Base-by-base conservation (phyloP, 2,888 invertebrate genomes). In the Pelosia muscerda region DNA sequence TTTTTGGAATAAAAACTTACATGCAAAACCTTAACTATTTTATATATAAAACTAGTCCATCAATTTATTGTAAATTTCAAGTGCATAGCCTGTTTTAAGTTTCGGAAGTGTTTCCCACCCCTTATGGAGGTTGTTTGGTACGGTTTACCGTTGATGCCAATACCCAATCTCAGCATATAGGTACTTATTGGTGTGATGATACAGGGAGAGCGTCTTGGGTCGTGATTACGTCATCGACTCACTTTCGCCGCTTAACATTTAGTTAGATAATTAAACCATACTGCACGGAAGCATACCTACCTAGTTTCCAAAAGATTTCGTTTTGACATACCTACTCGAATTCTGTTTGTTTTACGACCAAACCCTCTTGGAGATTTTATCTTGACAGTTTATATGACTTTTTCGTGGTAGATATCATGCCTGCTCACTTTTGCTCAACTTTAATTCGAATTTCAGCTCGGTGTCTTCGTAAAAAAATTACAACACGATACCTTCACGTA, bases 201-300 rank as follows among this genome's bases (percentile, higher is more conserved):
- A 42, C 42, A 42, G 42, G 2, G 49, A 49, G n/a, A 8, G n/a
- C 49, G 19, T 42, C 19, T 42, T 42, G 42, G 42, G 42, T 19
- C 42, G 19, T 42, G 19, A 60, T 77, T 71, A 69, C 65, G 64
- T 75, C 68, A 74, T 11, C 59, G 62, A 22, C 65, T 71, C 10
- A 68, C 78, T 76, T 78, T 77, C 72, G 66, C 76, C n/a, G 19
- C 54, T 60, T 57, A 55, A 53, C 54, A 61, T 68, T 42, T 42
- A 49, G 49, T 49, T 49, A 42, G 59, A 66, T 65, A 68, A 77
- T 65, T 74, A 66, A 68, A 65, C 57, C 53, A 67, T 68, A 66
- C 34, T 15, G 42, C 25, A 31, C 28, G 15, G 19, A 42, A 42
- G 42, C 42, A 42, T 49, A 38, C 38, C 38, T 38, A 38, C 38